A percentile compares a stretch with the other conserved stretches of the same genome.
Conservation (phyloP, 2,113 vertebrate species). For the Archilochus colubris region DNA sequence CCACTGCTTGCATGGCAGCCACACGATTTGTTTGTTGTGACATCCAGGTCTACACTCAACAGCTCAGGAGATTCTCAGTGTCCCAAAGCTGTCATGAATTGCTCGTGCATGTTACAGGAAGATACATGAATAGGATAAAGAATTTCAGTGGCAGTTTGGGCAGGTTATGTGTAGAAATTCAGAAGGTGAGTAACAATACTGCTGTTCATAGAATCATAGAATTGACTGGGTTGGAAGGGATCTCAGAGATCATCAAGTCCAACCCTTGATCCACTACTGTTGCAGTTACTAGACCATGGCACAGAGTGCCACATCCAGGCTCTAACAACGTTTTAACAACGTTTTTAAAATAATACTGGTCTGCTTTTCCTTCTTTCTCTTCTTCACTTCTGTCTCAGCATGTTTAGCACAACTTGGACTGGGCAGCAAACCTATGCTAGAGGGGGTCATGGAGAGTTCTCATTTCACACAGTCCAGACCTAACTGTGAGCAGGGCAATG, state of each 20-base stretch:
- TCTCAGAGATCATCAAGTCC: too few species aligned
- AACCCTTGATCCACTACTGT: too few species aligned
- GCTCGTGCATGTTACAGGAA: not conserved
- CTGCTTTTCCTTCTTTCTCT: not conserved
- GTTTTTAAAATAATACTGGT: not conserved
- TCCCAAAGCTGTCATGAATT: not conserved
- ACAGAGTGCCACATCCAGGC: too few species aligned
- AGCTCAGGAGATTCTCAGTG: not conserved
- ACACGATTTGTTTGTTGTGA: not conserved
- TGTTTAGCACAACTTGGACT: not conserved
- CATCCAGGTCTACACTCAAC: not conserved
- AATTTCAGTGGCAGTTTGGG: not conserved
- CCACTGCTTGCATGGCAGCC: not conserved
- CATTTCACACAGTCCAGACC: not conserved
- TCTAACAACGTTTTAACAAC: not conserved
- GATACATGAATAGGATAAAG: not conserved
- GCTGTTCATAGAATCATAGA: too few species aligned
- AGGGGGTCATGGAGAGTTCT: not conserved
- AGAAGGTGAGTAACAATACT: not conserved
- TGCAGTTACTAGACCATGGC: too few species aligned
- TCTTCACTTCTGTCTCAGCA: not conserved
- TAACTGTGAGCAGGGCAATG: not conserved
- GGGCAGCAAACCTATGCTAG: not conserved
- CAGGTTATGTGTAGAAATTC: not conserved
- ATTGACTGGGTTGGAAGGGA: too few species aligned